Conservation (phyloP, 2,113 vertebrate species). For the Charina bottae region DNA sequence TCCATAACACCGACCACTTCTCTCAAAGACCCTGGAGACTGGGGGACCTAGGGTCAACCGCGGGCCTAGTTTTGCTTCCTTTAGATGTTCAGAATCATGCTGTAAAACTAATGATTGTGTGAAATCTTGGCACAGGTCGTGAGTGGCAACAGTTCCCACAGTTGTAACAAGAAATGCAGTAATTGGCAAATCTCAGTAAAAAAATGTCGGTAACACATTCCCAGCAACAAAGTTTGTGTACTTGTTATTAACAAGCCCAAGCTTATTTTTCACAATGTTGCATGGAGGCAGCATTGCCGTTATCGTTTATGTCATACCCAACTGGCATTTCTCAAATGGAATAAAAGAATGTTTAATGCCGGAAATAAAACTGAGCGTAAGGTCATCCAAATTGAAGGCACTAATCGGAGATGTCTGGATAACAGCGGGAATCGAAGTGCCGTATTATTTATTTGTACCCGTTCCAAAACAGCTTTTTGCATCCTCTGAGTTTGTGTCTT, state of each 20-base stretch:
- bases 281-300: background rate
- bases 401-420: background rate
- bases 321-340: background rate
- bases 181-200: background rate
- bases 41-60: slow-evolving; percentile 36
- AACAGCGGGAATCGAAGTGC: background rate
- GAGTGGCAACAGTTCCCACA: background rate
- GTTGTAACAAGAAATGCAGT: background rate
- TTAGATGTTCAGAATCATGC: background rate
- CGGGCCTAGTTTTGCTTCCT: slow-evolving; percentile 29
- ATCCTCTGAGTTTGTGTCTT: background rate
- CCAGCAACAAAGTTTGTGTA: background rate
- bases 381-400: background rate
- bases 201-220: background rate
- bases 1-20: slow-evolving; percentile 32
- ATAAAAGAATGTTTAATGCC: background rate
- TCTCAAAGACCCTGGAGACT: slow-evolving; percentile 28
- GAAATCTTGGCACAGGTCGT: slow-evolving; percentile 13
- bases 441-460: background rate
- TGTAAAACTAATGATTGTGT: background rate
- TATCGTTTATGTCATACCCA: background rate
- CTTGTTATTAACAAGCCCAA: background rate
- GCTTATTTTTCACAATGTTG: background rate
- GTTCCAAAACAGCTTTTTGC: background rate
- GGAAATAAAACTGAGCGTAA: background rate